These are phyloP conservation scores for Platichthys flesus DNA, from an alignment of 2,113 vertebrate genomes.

Conservation along the genomic window DNA sequence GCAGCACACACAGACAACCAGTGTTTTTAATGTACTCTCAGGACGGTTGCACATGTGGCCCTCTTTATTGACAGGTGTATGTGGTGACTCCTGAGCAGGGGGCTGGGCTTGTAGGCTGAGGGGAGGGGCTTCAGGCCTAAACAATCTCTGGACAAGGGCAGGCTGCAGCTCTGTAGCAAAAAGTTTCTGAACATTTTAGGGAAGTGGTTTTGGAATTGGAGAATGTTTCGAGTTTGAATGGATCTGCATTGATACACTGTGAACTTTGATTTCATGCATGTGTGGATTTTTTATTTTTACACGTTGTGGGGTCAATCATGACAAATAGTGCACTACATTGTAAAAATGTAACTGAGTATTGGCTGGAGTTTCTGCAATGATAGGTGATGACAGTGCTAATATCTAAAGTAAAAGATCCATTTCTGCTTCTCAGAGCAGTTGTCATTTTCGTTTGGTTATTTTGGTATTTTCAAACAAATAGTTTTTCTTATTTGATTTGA, in stretches of 20 bases:
- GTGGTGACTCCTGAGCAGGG: constrained; percentile 54
- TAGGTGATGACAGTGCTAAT: not conserved
- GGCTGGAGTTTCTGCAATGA: constrained; percentile 3
- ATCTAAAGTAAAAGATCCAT: not conserved
- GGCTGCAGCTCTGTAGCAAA: not conserved
- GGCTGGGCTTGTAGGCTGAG: constrained; percentile 52
- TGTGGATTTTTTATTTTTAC: not conserved
- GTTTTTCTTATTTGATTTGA: too few species aligned
- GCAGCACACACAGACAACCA: constrained; percentile 29
- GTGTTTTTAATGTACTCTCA: constrained; percentile 59
- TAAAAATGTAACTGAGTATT: not conserved
- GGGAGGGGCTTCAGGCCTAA: constrained; percentile 51
- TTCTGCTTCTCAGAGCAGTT: not conserved
- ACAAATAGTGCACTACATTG: not conserved
- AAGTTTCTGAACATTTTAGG: not conserved
- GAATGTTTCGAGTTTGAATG: constrained; percentile 8
- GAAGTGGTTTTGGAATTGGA: not conserved
- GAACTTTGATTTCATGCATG: not conserved
- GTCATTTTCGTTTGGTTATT: not conserved
- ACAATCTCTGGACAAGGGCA: not conserved
- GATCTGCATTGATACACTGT: not conserved
- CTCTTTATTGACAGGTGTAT: constrained; percentile 61
- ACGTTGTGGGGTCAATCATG: not conserved
- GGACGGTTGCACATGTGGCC: constrained; percentile 45
- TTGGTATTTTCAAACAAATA: not conserved